Base-by-base conservation (phyloP, 2,797 vertebrate genomes). In the Rhinophrynus dorsalis region DNA sequence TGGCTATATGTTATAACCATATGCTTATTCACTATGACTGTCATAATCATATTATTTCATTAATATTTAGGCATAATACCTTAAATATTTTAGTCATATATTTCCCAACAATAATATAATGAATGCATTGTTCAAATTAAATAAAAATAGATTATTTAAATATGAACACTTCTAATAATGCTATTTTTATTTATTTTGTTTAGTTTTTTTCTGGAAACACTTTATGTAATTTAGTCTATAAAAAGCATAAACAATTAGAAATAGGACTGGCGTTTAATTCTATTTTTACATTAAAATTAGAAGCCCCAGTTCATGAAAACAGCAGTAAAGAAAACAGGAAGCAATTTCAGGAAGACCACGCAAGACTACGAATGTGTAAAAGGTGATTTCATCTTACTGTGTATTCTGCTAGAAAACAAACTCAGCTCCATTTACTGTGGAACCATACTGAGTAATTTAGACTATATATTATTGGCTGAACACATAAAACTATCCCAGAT, bases 281-380 rank as follows among this genome's bases (percentile, higher is more conserved):
- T 68, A 52, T 60, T 42, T 60, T 60, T 60, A 68, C 24, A 60
- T 24, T 24, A 60, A 68, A 52, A 68, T 58, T 38, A 68, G 44
- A 59, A 51, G 35, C 29, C n/a, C 42, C 42, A 30, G 17, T 52
- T 60, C 47, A 52, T 60, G 38, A 47, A 44, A 27, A 60, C 51
- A 42, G 67, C 33, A 64, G 23, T 63, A 27, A 71, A 63, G 40
- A 62, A 59, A 70, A 70, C 47, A 56, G 40, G 51, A 61, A 64
- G 18, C 23, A 23, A 38, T 40, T 59, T 51, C 55, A 61, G 60
- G 29, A 59, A 71, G 33, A 56, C 52, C 60, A 57, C 56, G 59
- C 68, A 71, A 56, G 64, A 51, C 67, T 60, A 27, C 33, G 21
- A 62, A 71, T 57, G 13, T 56, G 68, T 51, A 55, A 71, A 64